Evolutionary conservation across 1,140 invertebrate genomes (phyloP).

Genomic region (Mylabris phalerata): DNA sequence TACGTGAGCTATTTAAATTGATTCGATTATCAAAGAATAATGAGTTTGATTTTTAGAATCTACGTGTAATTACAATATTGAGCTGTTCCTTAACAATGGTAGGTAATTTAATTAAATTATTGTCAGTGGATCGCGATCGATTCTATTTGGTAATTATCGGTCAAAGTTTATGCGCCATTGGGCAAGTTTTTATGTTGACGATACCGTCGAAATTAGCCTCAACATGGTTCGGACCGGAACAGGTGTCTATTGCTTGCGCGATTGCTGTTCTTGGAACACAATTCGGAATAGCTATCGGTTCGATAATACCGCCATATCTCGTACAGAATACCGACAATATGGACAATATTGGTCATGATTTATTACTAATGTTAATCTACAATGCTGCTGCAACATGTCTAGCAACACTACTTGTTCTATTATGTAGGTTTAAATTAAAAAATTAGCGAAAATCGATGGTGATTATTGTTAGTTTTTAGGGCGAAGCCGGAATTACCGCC

Average conservation of each 20-base stretch:
- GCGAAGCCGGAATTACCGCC: slow-evolving; percentile 52
- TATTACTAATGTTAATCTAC: slow-evolving; percentile 42
- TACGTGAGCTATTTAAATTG: slow-evolving; percentile 23
- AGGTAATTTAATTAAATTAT: slow-evolving; percentile 53
- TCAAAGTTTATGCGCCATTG: slow-evolving; percentile 62
- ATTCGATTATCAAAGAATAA: background rate
- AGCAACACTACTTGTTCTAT: slow-evolving; percentile 50
- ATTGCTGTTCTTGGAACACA: slow-evolving; percentile 73
- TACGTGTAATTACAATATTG: slow-evolving; percentile 40
- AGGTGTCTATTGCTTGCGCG: slow-evolving; percentile 70
- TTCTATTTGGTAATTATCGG: slow-evolving; percentile 60
- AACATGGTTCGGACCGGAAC: slow-evolving; percentile 46
- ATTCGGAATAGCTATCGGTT: slow-evolving; percentile 46
- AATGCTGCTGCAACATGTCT: slow-evolving; percentile 45
- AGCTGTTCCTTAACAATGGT: slow-evolving; percentile 53
- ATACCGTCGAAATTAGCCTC: slow-evolving; percentile 67
- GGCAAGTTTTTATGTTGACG: slow-evolving; percentile 61
- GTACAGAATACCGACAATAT: slow-evolving; percentile 41
- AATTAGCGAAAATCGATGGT: too few species aligned
- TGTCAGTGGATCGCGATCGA: slow-evolving; percentile 48
- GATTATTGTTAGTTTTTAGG: slow-evolving; percentile 48
- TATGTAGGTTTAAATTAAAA: slow-evolving; percentile 47
- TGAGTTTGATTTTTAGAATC: slow-evolving; percentile 30
- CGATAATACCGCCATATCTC: slow-evolving; percentile 42
- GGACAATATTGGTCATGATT: slow-evolving; percentile 37